phyloP scores from a whole-genome alignment of 2,113 vertebrate genomes.

The Peromyscus polionotus region DNA sequence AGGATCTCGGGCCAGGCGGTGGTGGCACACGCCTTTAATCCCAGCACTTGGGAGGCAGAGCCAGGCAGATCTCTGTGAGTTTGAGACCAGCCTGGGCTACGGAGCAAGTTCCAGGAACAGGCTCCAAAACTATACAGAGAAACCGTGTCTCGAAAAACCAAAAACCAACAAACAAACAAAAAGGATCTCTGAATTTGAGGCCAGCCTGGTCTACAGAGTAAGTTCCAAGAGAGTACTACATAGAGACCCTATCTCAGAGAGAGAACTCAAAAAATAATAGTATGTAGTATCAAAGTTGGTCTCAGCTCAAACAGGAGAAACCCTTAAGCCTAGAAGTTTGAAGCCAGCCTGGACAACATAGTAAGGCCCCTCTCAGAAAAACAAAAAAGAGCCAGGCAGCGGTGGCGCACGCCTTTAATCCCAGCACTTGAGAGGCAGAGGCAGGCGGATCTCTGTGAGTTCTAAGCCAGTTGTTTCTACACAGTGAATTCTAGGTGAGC shows the following conservation, averaged over 20 bases:
- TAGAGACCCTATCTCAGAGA: not conserved
- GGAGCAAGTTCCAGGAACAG: too few relatives aligned
- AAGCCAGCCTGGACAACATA: not conserved
- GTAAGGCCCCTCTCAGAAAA: not conserved
- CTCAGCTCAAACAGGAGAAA: not conserved
- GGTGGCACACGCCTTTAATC: not conserved
- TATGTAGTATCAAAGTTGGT: not conserved
- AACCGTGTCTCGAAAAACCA: too few relatives aligned
- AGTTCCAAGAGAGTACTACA: not conserved
- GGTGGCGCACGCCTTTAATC: not conserved
- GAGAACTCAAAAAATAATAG: not conserved
- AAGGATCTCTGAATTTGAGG: not conserved
- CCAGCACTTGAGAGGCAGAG: not conserved
- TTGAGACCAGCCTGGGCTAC: not conserved
- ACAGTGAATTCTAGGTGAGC: too few relatives aligned
- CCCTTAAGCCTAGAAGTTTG: not conserved
- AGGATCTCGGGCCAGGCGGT: too few relatives aligned
- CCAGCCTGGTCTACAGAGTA: not conserved
- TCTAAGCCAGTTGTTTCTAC: not conserved
- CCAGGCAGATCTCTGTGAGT: not conserved
- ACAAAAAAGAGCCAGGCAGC: not conserved
- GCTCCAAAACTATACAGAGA: not conserved
- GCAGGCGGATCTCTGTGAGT: not conserved
- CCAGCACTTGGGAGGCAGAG: not conserved
- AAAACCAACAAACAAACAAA: too few relatives aligned